These are phyloP conservation scores for Malacoraja senta DNA, from an alignment of 2,797 vertebrate genomes.

Conservation along the genomic window DNA sequence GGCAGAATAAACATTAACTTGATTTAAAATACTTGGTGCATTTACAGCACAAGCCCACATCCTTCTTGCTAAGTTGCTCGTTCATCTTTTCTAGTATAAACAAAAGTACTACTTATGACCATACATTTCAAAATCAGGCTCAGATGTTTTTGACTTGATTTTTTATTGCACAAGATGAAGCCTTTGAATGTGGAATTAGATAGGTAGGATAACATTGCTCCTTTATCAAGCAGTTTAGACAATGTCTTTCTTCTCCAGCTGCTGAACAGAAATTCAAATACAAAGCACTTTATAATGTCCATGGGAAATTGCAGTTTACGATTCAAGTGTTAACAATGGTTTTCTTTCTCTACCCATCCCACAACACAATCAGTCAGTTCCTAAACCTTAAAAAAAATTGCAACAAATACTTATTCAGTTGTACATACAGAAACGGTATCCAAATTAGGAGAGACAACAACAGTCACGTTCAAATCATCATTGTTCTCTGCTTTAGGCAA, in stretches of 20 bases:
- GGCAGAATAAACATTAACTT: not conserved
- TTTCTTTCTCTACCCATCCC: not conserved
- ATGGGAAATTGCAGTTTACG: not conserved
- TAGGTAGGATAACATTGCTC: not conserved
- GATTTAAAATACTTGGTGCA: not conserved
- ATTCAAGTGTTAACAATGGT: not conserved
- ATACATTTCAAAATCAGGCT: constrained; percentile 1
- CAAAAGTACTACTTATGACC: not conserved
- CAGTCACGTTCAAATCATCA: constrained; percentile 67
- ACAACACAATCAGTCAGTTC: not conserved
- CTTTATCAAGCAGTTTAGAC: not conserved
- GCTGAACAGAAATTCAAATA: constrained; percentile 4
- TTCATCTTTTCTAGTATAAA: constrained; percentile 26
- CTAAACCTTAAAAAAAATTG: not conserved
- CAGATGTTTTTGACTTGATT: not conserved
- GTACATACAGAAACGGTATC: constrained; percentile 76
- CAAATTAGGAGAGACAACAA: constrained; percentile 63
- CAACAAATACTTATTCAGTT: constrained; percentile 14
- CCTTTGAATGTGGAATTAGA: not conserved
- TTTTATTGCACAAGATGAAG: not conserved
- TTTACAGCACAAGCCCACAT: not conserved
- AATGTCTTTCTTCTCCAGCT: not conserved
- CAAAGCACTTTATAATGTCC: not conserved
- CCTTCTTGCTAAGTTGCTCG: not conserved
- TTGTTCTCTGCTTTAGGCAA: constrained; percentile 64